Evolutionary conservation across 2,113 vertebrate genomes (phyloP).

Genomic region (Petrocephalus microphthalmus): DNA sequence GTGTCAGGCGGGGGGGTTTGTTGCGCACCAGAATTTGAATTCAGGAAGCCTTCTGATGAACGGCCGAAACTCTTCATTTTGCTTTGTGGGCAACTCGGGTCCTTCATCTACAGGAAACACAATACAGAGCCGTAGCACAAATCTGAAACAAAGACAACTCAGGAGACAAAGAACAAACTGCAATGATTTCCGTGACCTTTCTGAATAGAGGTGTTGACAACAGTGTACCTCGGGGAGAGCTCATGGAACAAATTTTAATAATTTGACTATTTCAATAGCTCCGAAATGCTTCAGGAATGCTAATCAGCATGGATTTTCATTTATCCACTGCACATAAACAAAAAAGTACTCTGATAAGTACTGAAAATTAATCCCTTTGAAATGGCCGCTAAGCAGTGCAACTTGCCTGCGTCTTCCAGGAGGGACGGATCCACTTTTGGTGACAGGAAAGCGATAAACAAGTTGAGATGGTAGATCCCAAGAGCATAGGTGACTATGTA

Average conservation of each 20-base stretch:
- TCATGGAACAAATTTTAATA: slow-evolving; percentile 1
- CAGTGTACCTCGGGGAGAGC: background rate
- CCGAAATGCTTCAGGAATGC: background rate
- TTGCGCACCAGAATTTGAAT: slow-evolving; percentile 94
- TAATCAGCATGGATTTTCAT: background rate
- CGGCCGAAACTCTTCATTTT: slow-evolving; percentile 97
- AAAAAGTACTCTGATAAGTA: background rate
- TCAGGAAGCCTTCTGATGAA: slow-evolving; percentile 97
- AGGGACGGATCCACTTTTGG: slow-evolving; percentile 74
- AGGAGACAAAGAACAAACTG: background rate
- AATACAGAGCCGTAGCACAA: background rate
- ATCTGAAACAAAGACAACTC: background rate
- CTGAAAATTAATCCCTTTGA: background rate
- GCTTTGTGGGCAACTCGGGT: slow-evolving; percentile 89
- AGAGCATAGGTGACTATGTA: slow-evolving; percentile 76
- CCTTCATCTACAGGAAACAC: slow-evolving; percentile 73
- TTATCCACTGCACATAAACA: background rate
- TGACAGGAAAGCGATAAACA: slow-evolving; percentile 75
- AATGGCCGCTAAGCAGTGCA: background rate
- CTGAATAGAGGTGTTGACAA: background rate
- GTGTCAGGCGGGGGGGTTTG: background rate
- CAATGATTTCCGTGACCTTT: background rate
- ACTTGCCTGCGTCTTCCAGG: slow-evolving; percentile 66
- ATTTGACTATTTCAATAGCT: slow-evolving; percentile 8
- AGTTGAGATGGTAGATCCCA: slow-evolving; percentile 74